Conservation (phyloP, 2,113 vertebrate genomes). For the Ophthalmolycus amberensis region DNA sequence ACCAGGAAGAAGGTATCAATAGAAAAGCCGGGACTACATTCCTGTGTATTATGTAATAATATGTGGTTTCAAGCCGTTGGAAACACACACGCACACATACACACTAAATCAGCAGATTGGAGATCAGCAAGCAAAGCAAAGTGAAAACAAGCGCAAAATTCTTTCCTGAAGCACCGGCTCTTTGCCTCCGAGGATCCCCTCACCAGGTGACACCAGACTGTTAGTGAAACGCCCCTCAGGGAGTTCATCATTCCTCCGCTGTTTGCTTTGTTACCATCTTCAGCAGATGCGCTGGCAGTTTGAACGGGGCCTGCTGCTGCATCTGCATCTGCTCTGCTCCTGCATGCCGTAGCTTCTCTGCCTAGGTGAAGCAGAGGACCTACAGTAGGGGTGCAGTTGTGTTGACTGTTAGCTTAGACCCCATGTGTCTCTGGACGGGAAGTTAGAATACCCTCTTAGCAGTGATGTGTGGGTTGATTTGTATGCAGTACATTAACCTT, state of each 20-base stretch:
- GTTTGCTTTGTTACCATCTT: conserved; percentile 51
- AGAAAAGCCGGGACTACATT: conserved; percentile 9
- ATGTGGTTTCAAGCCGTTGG: background rate
- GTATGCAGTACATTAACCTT: background rate
- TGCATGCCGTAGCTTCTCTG: conserved; percentile 19
- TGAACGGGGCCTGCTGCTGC: conserved; percentile 44
- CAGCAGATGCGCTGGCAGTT: conserved; percentile 39
- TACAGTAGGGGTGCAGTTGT: conserved; percentile 34
- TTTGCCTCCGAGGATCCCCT: background rate
- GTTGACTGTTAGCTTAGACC: background rate
- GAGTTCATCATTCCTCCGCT: conserved; percentile 22
- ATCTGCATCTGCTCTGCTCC: background rate
- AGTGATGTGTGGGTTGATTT: no score
- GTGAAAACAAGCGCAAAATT: background rate
- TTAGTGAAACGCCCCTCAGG: conserved; percentile 43
- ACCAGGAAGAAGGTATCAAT: background rate
- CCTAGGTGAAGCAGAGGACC: conserved; percentile 71
- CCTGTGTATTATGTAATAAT: conserved; percentile 3
- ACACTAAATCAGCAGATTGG: background rate
- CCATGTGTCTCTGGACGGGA: background rate
- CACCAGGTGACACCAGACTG: conserved; percentile 40
- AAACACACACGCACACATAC: background rate
- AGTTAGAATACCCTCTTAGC: background rate
- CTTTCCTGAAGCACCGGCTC: background rate
- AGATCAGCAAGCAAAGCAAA: conserved; percentile 9